Evolutionary conservation across 2,113 vertebrate genomes (phyloP).

Genomic region (Spermophilus dauricus): DNA sequence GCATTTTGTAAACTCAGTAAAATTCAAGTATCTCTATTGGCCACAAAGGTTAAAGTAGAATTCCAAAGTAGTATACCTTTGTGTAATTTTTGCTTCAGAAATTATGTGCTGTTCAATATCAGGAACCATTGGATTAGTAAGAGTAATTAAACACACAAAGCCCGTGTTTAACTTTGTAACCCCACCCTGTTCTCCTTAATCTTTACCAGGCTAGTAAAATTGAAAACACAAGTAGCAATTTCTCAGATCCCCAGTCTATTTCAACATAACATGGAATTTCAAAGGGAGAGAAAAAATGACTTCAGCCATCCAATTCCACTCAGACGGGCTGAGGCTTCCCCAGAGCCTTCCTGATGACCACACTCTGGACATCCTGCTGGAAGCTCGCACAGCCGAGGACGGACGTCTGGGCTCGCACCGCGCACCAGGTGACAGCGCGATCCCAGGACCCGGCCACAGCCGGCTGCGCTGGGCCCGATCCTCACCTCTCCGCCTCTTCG

Average conservation of each 20-base stretch:
- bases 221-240: neutral
- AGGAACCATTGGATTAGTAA: neutral
- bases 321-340: neutral
- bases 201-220: neutral
- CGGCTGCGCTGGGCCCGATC: too few relatives aligned
- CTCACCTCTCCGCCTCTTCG: neutral
- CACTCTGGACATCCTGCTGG: neutral
- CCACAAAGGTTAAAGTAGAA: neutral
- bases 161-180: neutral
- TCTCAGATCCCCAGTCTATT: neutral
- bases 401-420: neutral
- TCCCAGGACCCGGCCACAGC: neutral
- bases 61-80: neutral
- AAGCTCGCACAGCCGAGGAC: neutral
- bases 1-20: neutral
- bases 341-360: neutral
- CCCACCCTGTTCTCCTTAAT: neutral
- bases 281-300: neutral
- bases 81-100: neutral
- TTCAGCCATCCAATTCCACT: neutral
- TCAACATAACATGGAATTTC: neutral
- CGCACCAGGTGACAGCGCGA: too few relatives aligned
- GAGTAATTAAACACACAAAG: neutral
- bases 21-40: neutral
- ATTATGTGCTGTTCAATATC: neutral